Evolutionary conservation across 2,888 invertebrate genomes (phyloP), one percentile per base, ranked within the genome.

Genomic region (Tuberolachnus salignus): DNA sequence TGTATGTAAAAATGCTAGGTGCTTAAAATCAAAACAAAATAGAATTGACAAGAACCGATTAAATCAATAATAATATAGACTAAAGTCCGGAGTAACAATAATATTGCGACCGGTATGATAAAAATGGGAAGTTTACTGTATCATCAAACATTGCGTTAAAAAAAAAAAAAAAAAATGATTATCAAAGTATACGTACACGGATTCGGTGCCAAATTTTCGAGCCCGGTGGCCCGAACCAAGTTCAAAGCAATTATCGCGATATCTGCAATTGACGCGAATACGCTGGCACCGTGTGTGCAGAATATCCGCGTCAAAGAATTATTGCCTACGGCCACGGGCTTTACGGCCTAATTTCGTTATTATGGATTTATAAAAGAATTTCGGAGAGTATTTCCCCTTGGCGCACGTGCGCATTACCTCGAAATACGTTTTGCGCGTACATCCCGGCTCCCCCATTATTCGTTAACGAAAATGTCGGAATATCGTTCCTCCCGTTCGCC

Each of bases 351-450:
- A 26, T 46, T 59, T 44, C n/a, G 44, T 53, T n/a, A n/a, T n/a
- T n/a, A n/a, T n/a, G n/a, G n/a, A n/a, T n/a, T n/a, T n/a, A 53
- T 34, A 53, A 34, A 53, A 42, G n/a, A 9, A 59, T 46, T 46
- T 26, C 16, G 21, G n/a, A 16, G 21, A 51, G 34, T 34, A 53
- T 66, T 16, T 53, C 42, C 34, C 34, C 34, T 3, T 34, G 34
- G 6, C 6, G 34, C 34, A n/a, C n/a, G n/a, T 34, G 34, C 34
- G 34, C 6, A 6, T 34, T 4, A 6, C n/a, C 11, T 51, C n/a
- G 53, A n/a, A 64, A 64, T 64, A 21, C 23, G 66, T 66, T n/a
- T 75, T 53, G 21, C 53, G 26, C 55, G 42, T 44, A 74, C n/a
- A 55, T n/a, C n/a, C 19, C 16, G 10, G n/a, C n/a, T n/a, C n/a